Conservation (phyloP, 2,888 invertebrate species). For the Anodontia alba region DNA sequence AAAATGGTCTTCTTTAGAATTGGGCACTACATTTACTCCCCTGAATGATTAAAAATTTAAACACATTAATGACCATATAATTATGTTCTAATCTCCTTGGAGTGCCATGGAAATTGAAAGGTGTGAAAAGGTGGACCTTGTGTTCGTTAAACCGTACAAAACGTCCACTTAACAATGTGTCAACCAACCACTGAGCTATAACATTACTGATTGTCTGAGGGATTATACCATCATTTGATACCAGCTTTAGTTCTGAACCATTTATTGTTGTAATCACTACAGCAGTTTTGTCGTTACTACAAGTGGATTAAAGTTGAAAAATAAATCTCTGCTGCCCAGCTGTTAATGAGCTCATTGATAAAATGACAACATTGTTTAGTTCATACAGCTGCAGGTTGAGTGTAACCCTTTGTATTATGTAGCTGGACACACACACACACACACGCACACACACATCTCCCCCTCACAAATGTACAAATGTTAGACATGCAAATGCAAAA, state of each 20-base stretch:
- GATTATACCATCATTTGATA: slow-evolving; percentile 11
- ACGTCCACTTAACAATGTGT: slow-evolving; percentile 21
- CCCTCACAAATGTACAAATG: too few species aligned
- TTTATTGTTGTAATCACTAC: background rate
- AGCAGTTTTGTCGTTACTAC: background rate
- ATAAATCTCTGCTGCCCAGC: slow-evolving; percentile 4
- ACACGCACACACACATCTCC: too few species aligned
- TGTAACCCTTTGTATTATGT: too few species aligned
- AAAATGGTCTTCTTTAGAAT: too few species aligned
- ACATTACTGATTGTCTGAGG: background rate
- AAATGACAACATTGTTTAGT: too few species aligned
- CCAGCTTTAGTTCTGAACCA: background rate
- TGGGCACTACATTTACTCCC: too few species aligned
- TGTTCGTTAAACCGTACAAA: slow-evolving; percentile 21
- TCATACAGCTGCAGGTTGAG: too few species aligned
- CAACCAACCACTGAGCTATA: slow-evolving; percentile 11
- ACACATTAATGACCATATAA: slow-evolving; percentile 18
- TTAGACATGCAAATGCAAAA: too few species aligned
- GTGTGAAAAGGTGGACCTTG: slow-evolving; percentile 37
- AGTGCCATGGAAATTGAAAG: slow-evolving; percentile 29
- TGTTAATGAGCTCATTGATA: slow-evolving; percentile 5
- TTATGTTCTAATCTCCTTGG: slow-evolving; percentile 31
- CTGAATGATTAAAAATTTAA: slow-evolving; percentile 1
- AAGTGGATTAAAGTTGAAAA: slow-evolving; percentile 17
- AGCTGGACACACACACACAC: too few species aligned